Base-by-base conservation (phyloP, 2,888 invertebrate species). In the Melanargia galathea region DNA sequence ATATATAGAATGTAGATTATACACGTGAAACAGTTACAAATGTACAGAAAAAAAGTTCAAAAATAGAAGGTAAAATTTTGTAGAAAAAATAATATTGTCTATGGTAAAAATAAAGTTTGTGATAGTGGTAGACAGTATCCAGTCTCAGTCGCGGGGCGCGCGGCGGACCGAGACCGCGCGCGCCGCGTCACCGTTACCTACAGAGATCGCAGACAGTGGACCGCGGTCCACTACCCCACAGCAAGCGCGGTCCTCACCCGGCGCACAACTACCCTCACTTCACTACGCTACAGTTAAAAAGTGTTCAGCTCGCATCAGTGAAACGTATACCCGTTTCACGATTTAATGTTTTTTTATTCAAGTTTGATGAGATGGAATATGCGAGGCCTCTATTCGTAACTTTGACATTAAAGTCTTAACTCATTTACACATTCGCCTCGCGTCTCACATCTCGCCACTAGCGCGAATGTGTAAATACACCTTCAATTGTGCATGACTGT, bases 141-240 rank as follows among this genome's bases (percentile, higher is more conserved):
- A 65, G 69, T 63, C 72, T 67, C 69, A 60, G 74, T 68, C 68
- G 67, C 70, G 73, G 68, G 60, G 68, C 73, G 66, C 73, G 76
- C 81, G 82, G 77, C 73, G 84, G 85, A 83, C 86, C 86, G 85
- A 76, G 70, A 71, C 76, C 73, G 75, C 71, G 74, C 77, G 78
- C 66, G 66, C 68, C 66, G 67, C 72, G 78, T 74, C 79, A 77
- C 83, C 82, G 80, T 79, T 83, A 85, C 84, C 86, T 88, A 86
- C 79, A 87, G 90, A 90, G 90, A 90, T 90, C 90, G 90, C 87
- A 82, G 82, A 83, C 84, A 75, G 86, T 83, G 88, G 86, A 81
- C 80, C 64, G 54, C 60, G 61, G 81, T 78, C 84, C 87, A 86
- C 85, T 70, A 77, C 80, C 83, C 86, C 84, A 80, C 85, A 80